Base-by-base conservation (phyloP, 2,797 vertebrate species). In the Parauchenoglanis punctatus region DNA sequence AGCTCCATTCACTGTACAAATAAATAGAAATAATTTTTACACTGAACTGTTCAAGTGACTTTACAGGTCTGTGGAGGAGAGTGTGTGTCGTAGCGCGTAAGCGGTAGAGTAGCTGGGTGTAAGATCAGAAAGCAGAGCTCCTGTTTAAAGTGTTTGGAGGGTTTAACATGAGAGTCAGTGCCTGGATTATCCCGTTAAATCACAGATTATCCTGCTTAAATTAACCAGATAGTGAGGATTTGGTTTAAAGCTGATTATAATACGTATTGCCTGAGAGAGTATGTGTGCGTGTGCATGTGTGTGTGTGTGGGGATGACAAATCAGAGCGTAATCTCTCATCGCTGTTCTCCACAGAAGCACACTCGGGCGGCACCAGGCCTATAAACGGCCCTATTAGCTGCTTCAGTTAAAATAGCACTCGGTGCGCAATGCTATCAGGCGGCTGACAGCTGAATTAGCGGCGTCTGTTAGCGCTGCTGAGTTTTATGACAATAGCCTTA, bases 401-500 rank as follows among this genome's bases (percentile, higher is more conserved):
- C 94, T 97, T 97, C 96, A 96, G 94, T 96, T 95, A 96, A 96
- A 96, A 95, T 96, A 95, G 95, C 95, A 95, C 95, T 95, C 94
- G 83, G 85, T 85, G 91, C 85, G 91, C 91, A 92, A 93, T 95
- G 96, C 96, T 97, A 96, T 95, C 96, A 96, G 94, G 96, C 94
- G 95, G 94, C 95, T 97, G 96, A 97, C 96, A 97, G 95, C 94
- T 97, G 96, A 96, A 97, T 97, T 96, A 97, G 94, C 93, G 91
- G 92, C 90, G 87, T 88, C 89, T 91, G 91, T 93, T 96, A 96
- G 96, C 95, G 96, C 97, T 96, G 97, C 97, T 97, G 96, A 96
- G 97, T 96, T 96, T 97, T 95, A 96, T 98, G 98, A 98, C 97
- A 99, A 97, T 98, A 98, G 97, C 98, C 98, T 97, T 96, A 97